Conservation (phyloP, 2,888 invertebrate species). For the Seira musarum region DNA sequence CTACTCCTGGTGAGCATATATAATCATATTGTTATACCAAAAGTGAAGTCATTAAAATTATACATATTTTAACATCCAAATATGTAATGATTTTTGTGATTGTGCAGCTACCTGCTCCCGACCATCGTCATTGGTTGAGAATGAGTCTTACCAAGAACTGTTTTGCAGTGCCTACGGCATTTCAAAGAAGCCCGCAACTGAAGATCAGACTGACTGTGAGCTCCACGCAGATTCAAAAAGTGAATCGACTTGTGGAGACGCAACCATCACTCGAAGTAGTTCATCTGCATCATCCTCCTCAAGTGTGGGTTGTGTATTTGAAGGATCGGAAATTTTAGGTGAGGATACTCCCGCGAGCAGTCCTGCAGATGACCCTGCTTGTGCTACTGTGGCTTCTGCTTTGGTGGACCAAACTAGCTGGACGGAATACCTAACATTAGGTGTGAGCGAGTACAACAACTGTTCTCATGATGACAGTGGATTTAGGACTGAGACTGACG, state of each 20-base stretch:
- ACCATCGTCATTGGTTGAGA: slow-evolving; percentile 47
- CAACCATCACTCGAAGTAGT: slow-evolving; percentile 51
- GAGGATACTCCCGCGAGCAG: slow-evolving; percentile 40
- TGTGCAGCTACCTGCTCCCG: slow-evolving; percentile 44
- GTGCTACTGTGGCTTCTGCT: slow-evolving; percentile 32
- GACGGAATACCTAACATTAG: slow-evolving; percentile 53
- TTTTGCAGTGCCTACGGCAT: slow-evolving; percentile 52
- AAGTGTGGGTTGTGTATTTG: slow-evolving; percentile 54
- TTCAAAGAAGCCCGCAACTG: slow-evolving; percentile 24
- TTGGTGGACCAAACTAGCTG: slow-evolving; percentile 52
- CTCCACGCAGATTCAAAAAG: slow-evolving; percentile 30
- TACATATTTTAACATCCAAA: no score
- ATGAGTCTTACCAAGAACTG: slow-evolving; percentile 47
- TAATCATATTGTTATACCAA: not conserved
- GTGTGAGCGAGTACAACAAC: slow-evolving; percentile 55
- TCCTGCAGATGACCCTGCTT: slow-evolving; percentile 26
- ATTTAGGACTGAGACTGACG: slow-evolving; percentile 59
- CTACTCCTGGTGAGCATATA: slow-evolving; percentile 43
- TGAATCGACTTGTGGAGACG: slow-evolving; percentile 37
- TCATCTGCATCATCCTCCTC: slow-evolving; percentile 52
- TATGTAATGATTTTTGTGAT: no score
- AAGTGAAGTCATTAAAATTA: slow-evolving; percentile 19
- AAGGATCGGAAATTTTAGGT: slow-evolving; percentile 52
- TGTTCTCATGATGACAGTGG: slow-evolving; percentile 58
- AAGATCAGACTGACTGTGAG: slow-evolving; percentile 15